Percentiles rank a stretch among this genome's conserved stretches.
phyloP scores from a whole-genome alignment of 2,888 invertebrate species.

The Galeruca laticollis region DNA sequence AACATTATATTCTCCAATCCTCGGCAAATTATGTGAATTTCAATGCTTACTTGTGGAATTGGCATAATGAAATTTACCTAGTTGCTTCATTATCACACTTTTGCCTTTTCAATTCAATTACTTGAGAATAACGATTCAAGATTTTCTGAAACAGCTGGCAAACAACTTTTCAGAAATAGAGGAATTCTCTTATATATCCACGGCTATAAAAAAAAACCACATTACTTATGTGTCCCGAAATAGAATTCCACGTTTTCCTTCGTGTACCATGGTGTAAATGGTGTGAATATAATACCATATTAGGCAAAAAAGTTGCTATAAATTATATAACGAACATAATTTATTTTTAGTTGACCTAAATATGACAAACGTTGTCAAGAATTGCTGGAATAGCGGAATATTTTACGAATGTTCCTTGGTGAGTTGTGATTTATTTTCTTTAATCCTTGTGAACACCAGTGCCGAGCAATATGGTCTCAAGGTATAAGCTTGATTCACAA shows the following conservation, averaged over 20 bases:
- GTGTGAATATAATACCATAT: slow-evolving; percentile 28
- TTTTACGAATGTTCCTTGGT: neutral
- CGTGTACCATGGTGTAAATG: slow-evolving; percentile 27
- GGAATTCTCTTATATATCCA: neutral
- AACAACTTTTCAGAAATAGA: neutral
- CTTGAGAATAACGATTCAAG: neutral
- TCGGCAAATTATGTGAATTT: no score
- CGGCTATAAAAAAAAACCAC: neutral
- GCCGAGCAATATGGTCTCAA: neutral
- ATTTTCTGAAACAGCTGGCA: neutral
- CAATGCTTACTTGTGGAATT: no score
- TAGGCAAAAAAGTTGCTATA: slow-evolving; percentile 29
- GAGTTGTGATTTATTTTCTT: neutral
- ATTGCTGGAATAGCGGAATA: slow-evolving; percentile 12
- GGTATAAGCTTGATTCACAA: neutral
- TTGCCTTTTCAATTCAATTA: neutral
- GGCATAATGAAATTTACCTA: no score
- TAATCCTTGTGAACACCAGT: neutral
- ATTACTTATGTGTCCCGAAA: neutral
- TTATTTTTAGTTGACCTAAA: slow-evolving; percentile 33
- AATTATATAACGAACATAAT: slow-evolving; percentile 35
- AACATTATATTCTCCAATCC: no score
- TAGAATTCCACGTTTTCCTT: slow-evolving; percentile 16
- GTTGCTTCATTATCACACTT: no score
- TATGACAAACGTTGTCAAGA: slow-evolving; percentile 25